These are phyloP conservation scores for Hypotaenidia okinawae DNA, from an alignment of 2,797 vertebrate genomes.

Conservation along the genomic window DNA sequence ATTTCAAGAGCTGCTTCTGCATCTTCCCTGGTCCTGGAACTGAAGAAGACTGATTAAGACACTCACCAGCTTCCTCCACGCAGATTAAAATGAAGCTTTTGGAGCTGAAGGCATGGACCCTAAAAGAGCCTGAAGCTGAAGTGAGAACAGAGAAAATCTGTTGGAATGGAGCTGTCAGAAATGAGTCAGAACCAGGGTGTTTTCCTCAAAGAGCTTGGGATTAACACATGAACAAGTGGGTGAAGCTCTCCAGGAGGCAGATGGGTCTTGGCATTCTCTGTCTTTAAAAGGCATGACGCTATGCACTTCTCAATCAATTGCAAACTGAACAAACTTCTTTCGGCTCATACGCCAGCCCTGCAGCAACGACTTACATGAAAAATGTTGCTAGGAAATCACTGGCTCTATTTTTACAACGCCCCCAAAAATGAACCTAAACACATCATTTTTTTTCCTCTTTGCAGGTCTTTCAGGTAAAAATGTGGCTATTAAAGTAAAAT, in stretches of 20 bases:
- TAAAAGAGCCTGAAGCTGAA: neutral
- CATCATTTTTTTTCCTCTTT: neutral
- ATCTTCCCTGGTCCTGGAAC: neutral
- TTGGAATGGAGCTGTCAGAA: neutral
- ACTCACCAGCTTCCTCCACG: neutral
- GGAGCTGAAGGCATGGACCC: neutral
- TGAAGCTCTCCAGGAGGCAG: neutral
- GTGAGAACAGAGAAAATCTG: neutral
- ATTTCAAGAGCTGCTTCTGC: neutral
- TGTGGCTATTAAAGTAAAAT: neutral
- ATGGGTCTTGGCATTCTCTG: neutral
- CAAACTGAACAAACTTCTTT: neutral
- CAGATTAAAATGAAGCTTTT: neutral
- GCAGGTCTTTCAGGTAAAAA: neutral
- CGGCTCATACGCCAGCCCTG: neutral
- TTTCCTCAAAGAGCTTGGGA: neutral
- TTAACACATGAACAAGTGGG: neutral
- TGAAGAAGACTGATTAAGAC: neutral
- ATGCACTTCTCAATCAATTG: neutral
- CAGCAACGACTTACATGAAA: neutral
- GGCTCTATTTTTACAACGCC: neutral
- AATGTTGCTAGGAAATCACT: neutral
- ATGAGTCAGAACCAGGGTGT: neutral
- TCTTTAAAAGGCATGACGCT: neutral
- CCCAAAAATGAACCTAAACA: neutral